phyloP scores from a whole-genome alignment of 1,140 invertebrate species.

The Varroa destructor region DNA sequence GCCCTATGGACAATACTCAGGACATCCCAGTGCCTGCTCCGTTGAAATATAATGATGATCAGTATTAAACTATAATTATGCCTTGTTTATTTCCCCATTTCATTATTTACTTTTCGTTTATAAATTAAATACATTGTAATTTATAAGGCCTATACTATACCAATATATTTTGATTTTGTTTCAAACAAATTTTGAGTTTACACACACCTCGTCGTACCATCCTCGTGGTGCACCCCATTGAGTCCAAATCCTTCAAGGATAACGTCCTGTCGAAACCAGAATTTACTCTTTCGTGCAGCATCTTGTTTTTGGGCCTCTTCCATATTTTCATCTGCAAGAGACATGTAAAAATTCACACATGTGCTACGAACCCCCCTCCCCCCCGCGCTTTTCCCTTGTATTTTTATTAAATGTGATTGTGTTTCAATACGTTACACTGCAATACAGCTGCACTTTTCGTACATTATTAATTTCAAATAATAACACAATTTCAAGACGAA shows the following conservation, averaged over 20 bases:
- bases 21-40: no score
- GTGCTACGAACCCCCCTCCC: background rate
- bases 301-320: constrained; percentile 75
- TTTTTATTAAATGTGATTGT: background rate
- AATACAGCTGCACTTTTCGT: background rate
- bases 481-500: no score
- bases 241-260: constrained; percentile 38
- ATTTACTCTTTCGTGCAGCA: constrained; percentile 64
- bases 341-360: background rate
- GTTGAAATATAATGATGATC: no score
- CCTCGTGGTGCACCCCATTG: constrained; percentile 13
- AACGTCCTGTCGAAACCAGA: constrained; percentile 79
- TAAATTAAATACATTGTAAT: no score
- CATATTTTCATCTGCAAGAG: constrained; percentile 93
- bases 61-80: no score
- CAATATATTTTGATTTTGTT: no score
- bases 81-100: no score
- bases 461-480: constrained; percentile 15
- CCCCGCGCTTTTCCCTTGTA: background rate
- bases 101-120: no score
- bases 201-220: constrained; percentile 19
- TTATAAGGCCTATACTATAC: no score
- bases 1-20: no score
- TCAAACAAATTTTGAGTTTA: no score
- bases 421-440: background rate